These are phyloP conservation scores for Campoletis raptor DNA, from an alignment of 2,888 invertebrate species.

Conservation along the genomic window DNA sequence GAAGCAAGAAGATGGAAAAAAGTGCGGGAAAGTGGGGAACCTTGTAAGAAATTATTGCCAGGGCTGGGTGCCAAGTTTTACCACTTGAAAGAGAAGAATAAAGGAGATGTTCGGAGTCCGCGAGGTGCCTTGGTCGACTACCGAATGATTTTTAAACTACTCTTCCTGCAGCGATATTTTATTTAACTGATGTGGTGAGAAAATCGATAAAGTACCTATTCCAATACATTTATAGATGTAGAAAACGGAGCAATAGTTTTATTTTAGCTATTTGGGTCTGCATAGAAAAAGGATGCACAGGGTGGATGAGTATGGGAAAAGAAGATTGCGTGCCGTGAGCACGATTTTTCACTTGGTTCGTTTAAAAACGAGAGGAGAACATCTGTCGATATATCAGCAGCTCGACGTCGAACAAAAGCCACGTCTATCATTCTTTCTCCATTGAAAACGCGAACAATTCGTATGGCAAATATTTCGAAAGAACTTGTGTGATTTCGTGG, in stretches of 20 bases:
- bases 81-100: slow-evolving; percentile 45
- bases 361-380: slow-evolving; percentile 33
- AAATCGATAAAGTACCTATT: slow-evolving; percentile 28
- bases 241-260: background rate
- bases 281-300: background rate
- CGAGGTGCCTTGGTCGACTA: slow-evolving; percentile 54
- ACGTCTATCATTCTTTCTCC: slow-evolving; percentile 28
- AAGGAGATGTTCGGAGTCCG: slow-evolving; percentile 48
- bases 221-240: slow-evolving; percentile 1
- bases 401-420: slow-evolving; percentile 43
- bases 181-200: slow-evolving; percentile 68
- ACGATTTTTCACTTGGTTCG: slow-evolving; percentile 60
- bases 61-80: slow-evolving; percentile 69
- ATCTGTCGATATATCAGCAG: slow-evolving; percentile 59
- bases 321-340: slow-evolving; percentile 45
- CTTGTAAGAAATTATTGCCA: slow-evolving; percentile 67
- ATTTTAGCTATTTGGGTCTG: background rate
- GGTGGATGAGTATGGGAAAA: slow-evolving; percentile 25
- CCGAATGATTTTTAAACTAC: slow-evolving; percentile 65
- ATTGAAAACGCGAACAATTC: slow-evolving; percentile 27
- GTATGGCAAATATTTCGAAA: slow-evolving; percentile 51
- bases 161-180: slow-evolving; percentile 70
- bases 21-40: slow-evolving; percentile 54
- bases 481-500: slow-evolving; percentile 22
- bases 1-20: slow-evolving; percentile 4